phyloP scores from a whole-genome alignment of 2,797 vertebrate genomes.

The Anomalospiza imberbis region DNA sequence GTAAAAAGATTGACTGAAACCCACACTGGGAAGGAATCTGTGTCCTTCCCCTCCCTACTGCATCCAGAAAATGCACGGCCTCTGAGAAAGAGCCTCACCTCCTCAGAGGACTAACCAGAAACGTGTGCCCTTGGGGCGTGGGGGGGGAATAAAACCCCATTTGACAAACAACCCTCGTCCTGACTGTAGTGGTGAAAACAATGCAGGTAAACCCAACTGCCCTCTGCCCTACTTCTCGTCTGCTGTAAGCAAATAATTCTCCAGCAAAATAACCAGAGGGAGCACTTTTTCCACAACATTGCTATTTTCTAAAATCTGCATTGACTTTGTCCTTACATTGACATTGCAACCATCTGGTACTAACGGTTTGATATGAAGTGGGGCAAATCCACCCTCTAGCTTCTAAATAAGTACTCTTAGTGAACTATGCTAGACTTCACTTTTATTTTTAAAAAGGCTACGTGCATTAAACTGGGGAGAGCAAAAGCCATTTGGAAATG shows the following conservation, averaged over 20 bases:
- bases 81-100: neutral
- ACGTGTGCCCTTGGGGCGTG: neutral
- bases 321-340: conserved; percentile 58
- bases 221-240: conserved; percentile 50
- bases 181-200: neutral
- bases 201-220: conserved; percentile 47
- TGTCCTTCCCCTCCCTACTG: neutral
- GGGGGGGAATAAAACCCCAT: neutral
- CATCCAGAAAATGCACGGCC: neutral
- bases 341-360: conserved; percentile 63
- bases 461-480: neutral
- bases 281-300: conserved; percentile 54
- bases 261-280: conserved; percentile 55
- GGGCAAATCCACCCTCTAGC: conserved; percentile 54
- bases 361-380: conserved; percentile 27
- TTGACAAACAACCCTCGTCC: neutral
- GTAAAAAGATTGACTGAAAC: neutral
- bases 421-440: neutral
- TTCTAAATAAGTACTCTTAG: conserved; percentile 23
- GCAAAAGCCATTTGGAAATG: neutral
- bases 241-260: conserved; percentile 39
- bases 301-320: conserved; percentile 46
- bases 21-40: neutral
- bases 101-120: neutral
- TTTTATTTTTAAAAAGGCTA: neutral